Evolutionary conservation across 1,140 invertebrate species (phyloP), one percentile per base, ranked within the genome.

Genomic region (Trichonephila inaurata): DNA sequence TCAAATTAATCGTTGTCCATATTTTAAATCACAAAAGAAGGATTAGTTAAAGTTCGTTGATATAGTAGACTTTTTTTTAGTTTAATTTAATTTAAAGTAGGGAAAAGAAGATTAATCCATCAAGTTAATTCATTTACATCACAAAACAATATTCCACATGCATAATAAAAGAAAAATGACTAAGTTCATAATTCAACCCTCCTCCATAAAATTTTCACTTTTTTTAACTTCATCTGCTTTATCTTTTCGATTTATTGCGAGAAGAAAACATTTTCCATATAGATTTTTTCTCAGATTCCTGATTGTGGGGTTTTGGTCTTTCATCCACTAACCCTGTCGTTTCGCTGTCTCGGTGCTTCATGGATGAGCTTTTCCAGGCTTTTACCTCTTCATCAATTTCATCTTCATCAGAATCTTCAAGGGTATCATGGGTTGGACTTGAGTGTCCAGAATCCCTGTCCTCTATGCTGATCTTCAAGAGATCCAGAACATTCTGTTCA

Each of bases 401-500:
- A n/a, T 94, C 94, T 21, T 89, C 87, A 21, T 89, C 86, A 4
- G 69, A 88, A 40, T 94, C 92, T 18, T 89, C 72, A n/a, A 85
- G 16, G 8, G 60, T 60, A 6, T 93, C 89, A 28, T 93, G 86
- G 19, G 90, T 89, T 28, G 94, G 94, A 64, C 94, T 94, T 83
- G 94, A 94, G 21, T 94, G 91, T 0, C 94, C 92, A 60, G 89
- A 94, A 94, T 94, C 94, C 12, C 85, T 64, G 24, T 94, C 92
- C n/a, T 94, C 94, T 58, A 89, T 92, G 33, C 91, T 91, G 60
- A 95, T 96, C 83, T 97, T 96, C 51, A 97, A 95, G 96, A 97
- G 97, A 94, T 97, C 97, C 92, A 97, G 95, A 95, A 97, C 97
- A 89, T 97, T 97, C 87, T 96, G 97, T 94, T 97, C 97, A 21